Evolutionary conservation across 2,888 invertebrate species (phyloP).

Genomic region (Callyntrura sp.): DNA sequence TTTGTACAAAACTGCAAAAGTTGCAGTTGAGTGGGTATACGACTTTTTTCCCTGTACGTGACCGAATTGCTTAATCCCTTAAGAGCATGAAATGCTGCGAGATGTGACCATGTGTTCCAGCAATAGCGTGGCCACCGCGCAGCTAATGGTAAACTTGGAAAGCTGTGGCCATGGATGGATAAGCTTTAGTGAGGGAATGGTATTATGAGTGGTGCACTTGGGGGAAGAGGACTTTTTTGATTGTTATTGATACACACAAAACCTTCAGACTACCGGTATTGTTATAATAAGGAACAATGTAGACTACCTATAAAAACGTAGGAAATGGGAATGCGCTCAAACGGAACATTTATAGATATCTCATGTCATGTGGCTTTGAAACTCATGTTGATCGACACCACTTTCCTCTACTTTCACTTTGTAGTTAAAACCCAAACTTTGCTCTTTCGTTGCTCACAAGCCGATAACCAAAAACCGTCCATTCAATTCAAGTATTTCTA

Average conservation of each 20-base stretch:
- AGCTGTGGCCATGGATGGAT: too few relatives aligned
- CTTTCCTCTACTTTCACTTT: constrained; percentile 34
- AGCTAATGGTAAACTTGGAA: too few relatives aligned
- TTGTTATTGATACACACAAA: too few relatives aligned
- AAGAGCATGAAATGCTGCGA: too few relatives aligned
- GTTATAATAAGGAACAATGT: not conserved
- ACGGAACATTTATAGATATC: not conserved
- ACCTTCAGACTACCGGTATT: too few relatives aligned
- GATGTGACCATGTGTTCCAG: too few relatives aligned
- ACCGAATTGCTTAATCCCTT: constrained; percentile 12
- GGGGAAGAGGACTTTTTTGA: too few relatives aligned
- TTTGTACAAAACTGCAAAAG: constrained; percentile 1
- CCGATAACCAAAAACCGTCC: too few relatives aligned
- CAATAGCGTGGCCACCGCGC: too few relatives aligned
- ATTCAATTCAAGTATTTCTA: not conserved
- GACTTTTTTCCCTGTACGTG: constrained; percentile 12
- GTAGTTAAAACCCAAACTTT: constrained; percentile 33
- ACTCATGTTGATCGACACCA: constrained; percentile 31
- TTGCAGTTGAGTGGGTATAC: constrained; percentile 1
- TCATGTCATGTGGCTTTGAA: constrained; percentile 31
- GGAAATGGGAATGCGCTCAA: not conserved
- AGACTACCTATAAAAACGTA: not conserved
- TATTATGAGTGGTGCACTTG: not conserved
- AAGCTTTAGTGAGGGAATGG: not conserved
- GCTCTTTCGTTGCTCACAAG: not conserved